phyloP scores from a whole-genome alignment of 2,113 vertebrate species.

The Plectropomus leopardus region DNA sequence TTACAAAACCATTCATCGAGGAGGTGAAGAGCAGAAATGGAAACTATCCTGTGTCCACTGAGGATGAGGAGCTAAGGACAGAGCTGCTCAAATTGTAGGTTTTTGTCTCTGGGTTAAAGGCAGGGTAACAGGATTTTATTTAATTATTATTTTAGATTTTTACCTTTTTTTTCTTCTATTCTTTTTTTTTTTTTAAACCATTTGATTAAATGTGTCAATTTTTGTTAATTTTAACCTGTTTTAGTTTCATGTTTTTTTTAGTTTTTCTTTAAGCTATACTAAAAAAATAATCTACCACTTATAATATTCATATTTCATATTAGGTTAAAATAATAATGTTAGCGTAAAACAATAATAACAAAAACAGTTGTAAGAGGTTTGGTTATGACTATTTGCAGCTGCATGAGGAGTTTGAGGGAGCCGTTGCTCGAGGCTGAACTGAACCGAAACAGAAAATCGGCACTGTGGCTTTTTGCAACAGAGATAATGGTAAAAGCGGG shows the following conservation, averaged over 20 bases:
- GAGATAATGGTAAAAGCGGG: slow-evolving; percentile 89
- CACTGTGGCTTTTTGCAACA: slow-evolving; percentile 88
- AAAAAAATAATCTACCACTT: too few relatives aligned
- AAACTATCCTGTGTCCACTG: slow-evolving; percentile 38
- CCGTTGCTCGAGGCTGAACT: slow-evolving; percentile 91
- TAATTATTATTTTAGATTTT: not conserved
- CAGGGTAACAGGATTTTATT: not conserved
- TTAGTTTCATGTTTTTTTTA: too few relatives aligned
- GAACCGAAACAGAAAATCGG: slow-evolving; percentile 78
- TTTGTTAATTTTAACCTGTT: not conserved
- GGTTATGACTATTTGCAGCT: slow-evolving; percentile 81
- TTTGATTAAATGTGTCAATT: not conserved
- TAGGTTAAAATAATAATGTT: too few relatives aligned
- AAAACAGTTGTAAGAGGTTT: not conserved
- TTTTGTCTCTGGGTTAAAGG: not conserved
- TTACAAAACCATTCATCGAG: slow-evolving; percentile 89
- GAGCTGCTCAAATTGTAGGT: slow-evolving; percentile 94
- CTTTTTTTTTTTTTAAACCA: not conserved
- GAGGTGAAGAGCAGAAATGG: slow-evolving; percentile 82
- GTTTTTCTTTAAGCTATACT: too few relatives aligned
- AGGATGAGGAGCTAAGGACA: slow-evolving; percentile 84
- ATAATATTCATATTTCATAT: too few relatives aligned
- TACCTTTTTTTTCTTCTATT: not conserved
- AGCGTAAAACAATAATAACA: not conserved
- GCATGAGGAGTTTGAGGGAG: slow-evolving; percentile 91